Conservation (phyloP, 2,888 invertebrate genomes). For the Chalcosyrphus nemorum region DNA sequence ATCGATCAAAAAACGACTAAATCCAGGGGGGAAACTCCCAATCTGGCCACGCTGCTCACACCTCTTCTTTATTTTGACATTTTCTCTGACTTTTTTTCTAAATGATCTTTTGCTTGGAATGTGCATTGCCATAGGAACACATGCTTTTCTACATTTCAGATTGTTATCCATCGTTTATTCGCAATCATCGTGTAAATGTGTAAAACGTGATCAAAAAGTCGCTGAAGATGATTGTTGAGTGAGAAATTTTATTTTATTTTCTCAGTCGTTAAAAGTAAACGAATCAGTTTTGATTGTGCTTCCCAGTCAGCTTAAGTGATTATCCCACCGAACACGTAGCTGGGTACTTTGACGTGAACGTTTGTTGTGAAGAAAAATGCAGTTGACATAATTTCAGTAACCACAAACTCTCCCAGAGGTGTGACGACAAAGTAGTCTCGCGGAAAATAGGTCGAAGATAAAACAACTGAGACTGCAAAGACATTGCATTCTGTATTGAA, state of each 20-base stretch:
- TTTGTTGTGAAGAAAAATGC: not conserved
- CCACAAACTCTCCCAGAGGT: not conserved
- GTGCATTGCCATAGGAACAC: not conserved
- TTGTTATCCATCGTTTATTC: conserved; percentile 23
- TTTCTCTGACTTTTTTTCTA: not conserved
- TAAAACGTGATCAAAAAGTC: conserved; percentile 28
- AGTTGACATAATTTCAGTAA: not conserved
- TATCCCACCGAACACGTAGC: not conserved
- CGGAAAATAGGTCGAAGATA: not conserved
- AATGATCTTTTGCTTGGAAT: conserved; percentile 25
- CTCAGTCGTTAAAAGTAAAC: not conserved
- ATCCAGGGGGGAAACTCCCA: too few relatives aligned
- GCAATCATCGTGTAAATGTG: conserved; percentile 19
- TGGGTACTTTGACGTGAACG: not conserved
- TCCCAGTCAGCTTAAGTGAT: not conserved
- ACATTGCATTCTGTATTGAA: not conserved
- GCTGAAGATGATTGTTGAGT: not conserved
- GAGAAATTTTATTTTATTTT: not conserved
- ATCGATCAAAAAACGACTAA: too few relatives aligned
- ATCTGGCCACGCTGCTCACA: too few relatives aligned
- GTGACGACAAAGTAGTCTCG: not conserved
- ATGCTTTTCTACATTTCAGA: not conserved
- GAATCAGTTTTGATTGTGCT: not conserved
- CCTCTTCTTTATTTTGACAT: not conserved
- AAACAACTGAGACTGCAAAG: not conserved